A percentile compares a stretch with the other conserved stretches of the same genome.
These are phyloP conservation scores for Psilopsiagon aurifrons DNA, from an alignment of 2,113 vertebrate genomes.

Conservation along the genomic window DNA sequence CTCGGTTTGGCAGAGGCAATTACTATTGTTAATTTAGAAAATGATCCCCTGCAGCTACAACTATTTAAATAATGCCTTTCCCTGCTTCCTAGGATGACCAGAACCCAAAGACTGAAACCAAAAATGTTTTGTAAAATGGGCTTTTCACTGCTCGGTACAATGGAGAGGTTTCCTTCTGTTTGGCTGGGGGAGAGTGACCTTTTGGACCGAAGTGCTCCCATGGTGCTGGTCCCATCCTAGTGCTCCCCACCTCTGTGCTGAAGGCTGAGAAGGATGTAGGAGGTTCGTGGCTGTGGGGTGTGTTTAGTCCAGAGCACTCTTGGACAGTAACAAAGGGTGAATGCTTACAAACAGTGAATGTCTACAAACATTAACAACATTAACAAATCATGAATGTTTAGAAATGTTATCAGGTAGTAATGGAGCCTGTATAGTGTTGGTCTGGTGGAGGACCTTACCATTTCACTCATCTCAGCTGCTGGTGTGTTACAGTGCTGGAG, in stretches of 20 bases:
- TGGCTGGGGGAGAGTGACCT: neutral
- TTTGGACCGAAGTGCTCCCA: rapidly evolving
- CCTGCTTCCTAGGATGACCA: constrained; percentile 22
- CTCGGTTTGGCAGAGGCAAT: constrained; percentile 52
- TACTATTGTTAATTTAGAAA: constrained; percentile 65
- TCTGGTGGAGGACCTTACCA: neutral
- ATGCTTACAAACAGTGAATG: neutral
- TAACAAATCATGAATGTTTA: neutral
- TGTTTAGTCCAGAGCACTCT: neutral
- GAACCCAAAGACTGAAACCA: constrained; percentile 28
- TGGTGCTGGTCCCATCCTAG: neutral
- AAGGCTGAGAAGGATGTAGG: neutral
- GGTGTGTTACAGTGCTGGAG: rapidly evolving
- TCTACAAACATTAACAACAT: neutral
- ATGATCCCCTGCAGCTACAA: constrained; percentile 55
- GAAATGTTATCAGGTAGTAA: neutral
- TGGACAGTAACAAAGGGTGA: neutral
- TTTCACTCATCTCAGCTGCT: neutral
- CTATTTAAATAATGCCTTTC: constrained; percentile 54
- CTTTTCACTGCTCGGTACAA: neutral
- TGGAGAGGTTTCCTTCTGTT: neutral
- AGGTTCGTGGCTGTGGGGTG: rapidly evolving
- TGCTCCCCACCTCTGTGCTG: neutral
- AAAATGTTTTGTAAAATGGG: neutral
- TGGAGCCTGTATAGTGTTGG: neutral